A percentile compares a stretch with the other conserved stretches of the same genome.
These are phyloP conservation scores for Scolopax mira DNA, from an alignment of 2,113 vertebrate genomes.

Conservation along the genomic window DNA sequence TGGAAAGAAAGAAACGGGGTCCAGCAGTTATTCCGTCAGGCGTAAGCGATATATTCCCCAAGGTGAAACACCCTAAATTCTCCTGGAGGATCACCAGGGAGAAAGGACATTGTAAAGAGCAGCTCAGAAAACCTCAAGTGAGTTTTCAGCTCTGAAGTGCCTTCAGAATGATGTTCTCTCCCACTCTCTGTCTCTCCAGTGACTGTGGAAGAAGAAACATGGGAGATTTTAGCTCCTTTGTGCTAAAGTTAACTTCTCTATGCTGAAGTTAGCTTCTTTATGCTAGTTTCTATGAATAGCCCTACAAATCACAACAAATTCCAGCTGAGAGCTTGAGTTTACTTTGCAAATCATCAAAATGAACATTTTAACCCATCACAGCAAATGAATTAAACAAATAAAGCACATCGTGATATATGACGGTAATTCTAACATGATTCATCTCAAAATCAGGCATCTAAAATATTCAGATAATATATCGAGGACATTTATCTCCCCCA, in stretches of 20 bases:
- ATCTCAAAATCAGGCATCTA: neutral
- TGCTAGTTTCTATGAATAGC: neutral
- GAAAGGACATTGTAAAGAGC: neutral
- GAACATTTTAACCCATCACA: neutral
- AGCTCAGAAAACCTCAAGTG: neutral
- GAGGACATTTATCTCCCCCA: neutral
- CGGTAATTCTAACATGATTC: neutral
- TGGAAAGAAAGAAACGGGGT: neutral
- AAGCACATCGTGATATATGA: neutral
- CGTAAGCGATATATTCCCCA: fast-evolving
- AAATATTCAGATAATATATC: neutral
- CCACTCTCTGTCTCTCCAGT: neutral
- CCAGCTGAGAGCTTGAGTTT: neutral
- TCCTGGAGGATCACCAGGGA: neutral
- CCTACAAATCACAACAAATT: neutral
- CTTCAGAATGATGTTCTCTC: neutral
- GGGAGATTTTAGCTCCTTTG: neutral
- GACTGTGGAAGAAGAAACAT: neutral
- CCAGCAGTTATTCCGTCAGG: neutral
- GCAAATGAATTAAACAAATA: neutral
- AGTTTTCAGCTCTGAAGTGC: neutral
- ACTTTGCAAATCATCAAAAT: neutral
- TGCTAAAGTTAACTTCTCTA: neutral
- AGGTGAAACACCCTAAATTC: neutral
- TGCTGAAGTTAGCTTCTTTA: neutral